Base-by-base conservation (phyloP, 2,113 vertebrate genomes). In the Carlito syrichta region DNA sequence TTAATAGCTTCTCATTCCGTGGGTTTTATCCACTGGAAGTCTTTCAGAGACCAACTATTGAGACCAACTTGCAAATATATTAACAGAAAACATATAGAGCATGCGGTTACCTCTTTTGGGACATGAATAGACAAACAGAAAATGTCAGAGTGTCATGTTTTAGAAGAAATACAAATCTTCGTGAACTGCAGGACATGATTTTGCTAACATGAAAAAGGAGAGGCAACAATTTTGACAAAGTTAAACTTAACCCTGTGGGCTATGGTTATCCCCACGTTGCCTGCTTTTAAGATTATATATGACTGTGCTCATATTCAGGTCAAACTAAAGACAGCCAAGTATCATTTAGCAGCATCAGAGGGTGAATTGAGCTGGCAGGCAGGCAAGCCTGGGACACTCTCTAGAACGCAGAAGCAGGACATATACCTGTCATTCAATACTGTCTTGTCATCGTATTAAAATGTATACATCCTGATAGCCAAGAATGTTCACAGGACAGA, bases 191-290 rank as follows among this genome's bases (percentile, higher is more conserved):
- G 63, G 77, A 93, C 94, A 66, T 40, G 14, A 69, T 95, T 86
- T 94, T 97, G 90, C 86, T 74, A 7, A 91, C 84, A 86, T 74
- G 1, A 96, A 95, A 98, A 95, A 54, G 82, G 40, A 48, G 97
- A 94, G 84, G 96, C 82, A 97, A 74, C 71, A 87, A 91, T 98
- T 98, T 96, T 96, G 52, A 73, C 25, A 96, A 96, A 98, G 96
- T 96, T 88, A 97, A 96, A 94, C 92, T 95, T 96, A 98, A 97
- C 74, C 74, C 86, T 96, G 0, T 97, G 71, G 66, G 94, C 83
- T 43, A 94, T 52, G 66, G 35, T 89, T 73, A 94, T 94, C 83
- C 78, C 73, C 85, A 81, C 3, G 10, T 68, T 94, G 69, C 68
- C 4, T 27, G 20, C 62, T 95, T 96, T 95, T 73, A 81, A 93